Evolutionary conservation across 2,113 vertebrate genomes (phyloP).

Genomic region (Pycnonotus jocosus): DNA sequence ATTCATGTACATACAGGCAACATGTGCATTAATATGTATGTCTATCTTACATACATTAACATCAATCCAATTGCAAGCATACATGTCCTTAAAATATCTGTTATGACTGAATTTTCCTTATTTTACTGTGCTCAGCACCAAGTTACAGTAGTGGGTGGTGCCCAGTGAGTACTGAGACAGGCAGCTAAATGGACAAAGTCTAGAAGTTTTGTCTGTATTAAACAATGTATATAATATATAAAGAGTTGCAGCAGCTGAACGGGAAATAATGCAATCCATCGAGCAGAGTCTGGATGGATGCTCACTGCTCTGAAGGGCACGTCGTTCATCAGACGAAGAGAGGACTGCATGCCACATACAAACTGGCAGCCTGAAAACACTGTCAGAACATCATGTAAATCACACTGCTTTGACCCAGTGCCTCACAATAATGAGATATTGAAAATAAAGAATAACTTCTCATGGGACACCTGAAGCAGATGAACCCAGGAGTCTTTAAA

Average conservation of each 20-base stretch:
- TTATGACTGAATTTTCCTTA: neutral
- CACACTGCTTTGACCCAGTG: neutral
- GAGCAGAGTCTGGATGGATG: neutral
- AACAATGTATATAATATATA: neutral
- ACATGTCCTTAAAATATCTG: neutral
- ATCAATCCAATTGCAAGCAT: neutral
- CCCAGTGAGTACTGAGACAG: neutral
- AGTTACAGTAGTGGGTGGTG: neutral
- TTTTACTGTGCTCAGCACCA: neutral
- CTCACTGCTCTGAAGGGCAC: neutral
- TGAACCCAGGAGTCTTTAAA: neutral
- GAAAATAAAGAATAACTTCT: neutral
- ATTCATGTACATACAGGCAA: neutral
- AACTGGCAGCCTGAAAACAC: neutral
- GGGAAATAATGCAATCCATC: neutral
- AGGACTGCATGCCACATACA: neutral
- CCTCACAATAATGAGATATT: neutral
- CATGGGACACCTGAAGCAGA: neutral
- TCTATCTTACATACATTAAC: neutral
- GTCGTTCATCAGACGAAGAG: neutral
- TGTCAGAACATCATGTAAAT: neutral
- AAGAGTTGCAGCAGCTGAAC: neutral
- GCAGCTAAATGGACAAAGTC: neutral
- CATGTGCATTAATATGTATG: neutral
- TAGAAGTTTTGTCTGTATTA: neutral